Conservation (phyloP, 2,888 invertebrate species). For the Spilarctia lutea region DNA sequence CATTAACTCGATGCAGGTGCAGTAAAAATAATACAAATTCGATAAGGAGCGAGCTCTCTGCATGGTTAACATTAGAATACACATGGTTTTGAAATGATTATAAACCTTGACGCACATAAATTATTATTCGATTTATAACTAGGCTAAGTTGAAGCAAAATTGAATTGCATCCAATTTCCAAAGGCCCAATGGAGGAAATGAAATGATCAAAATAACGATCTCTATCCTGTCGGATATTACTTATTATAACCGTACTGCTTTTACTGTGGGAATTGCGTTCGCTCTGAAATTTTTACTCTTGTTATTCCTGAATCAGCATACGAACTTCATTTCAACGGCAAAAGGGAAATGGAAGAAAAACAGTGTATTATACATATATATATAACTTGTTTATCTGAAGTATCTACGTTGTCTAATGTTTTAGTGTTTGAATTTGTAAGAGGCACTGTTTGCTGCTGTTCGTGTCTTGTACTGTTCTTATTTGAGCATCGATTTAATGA, state of each 20-base stretch:
- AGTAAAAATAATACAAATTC: no score
- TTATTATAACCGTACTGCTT: constrained; percentile 35
- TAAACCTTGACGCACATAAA: background rate
- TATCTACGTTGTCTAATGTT: constrained; percentile 2
- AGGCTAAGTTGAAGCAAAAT: constrained; percentile 18
- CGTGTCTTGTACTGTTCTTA: background rate
- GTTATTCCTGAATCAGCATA: constrained; percentile 22
- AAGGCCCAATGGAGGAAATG: constrained; percentile 41
- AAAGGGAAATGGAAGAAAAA: constrained; percentile 19
- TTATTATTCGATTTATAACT: background rate
- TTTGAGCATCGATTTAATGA: background rate
- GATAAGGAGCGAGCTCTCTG: no score
- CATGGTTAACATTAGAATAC: no score
- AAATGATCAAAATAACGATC: constrained; percentile 48
- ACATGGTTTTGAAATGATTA: background rate
- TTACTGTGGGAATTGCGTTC: constrained; percentile 14
- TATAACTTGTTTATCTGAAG: constrained; percentile 10
- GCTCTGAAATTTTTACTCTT: constrained; percentile 16
- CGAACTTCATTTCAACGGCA: constrained; percentile 24
- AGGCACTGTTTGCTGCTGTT: background rate
- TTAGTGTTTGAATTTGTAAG: background rate
- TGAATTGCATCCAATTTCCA: constrained; percentile 24
- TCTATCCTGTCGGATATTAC: constrained; percentile 45
- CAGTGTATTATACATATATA: no score
- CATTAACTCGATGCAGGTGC: no score